Evolutionary conservation across 2,113 vertebrate species (phyloP), one percentile per base, ranked within the genome.

Genomic region (Bagarius yarrelli): DNA sequence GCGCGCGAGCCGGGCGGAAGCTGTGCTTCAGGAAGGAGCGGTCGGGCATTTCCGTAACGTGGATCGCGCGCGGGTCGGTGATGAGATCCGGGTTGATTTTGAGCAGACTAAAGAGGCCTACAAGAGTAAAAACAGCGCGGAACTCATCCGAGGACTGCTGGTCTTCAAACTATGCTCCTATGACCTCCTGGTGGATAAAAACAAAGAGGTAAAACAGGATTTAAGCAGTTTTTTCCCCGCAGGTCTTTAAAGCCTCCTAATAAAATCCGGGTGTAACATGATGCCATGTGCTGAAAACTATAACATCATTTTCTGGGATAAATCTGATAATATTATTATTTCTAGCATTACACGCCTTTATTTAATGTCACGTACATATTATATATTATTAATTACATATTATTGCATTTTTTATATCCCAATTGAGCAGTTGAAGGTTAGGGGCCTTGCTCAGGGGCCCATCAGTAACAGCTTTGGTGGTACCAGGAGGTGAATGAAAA

Each of bases 121-220:
- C 79, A 89, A 89, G 75, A 95, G 92, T 90, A 96, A 95, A 89
- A 89, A 87, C 89, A 94, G 83, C 16, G 79, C 90, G 9, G 94
- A 96, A 91, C 92, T 94, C 12, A 84, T 93, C 56, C 81, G 93
- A 44, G 94, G 94, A 78, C 87, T 94, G 79, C 1, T 93, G 79
- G 94, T 94, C 81, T 90, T 93, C 67, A 90, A 93, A 88, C 89
- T 94, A n/a, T 94, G 93, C 84, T 87, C 91, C 0, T 88, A 89
- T 81, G 91, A 91, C 87, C 81, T 92, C 66, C 83, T 94, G 85
- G 94, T 93, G 52, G 90, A 92, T 76, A 89, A 87, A 82, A 94
- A 93, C 75, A 83, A 91, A 81, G 89, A 95, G 94, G 93, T 78
- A 70, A 15, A 15, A 23, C 5, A 4, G 30, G 16, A 15, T 60